Evolutionary conservation across 2,113 vertebrate genomes (phyloP).

Genomic region (Sterrhoptilus dennistouni): DNA sequence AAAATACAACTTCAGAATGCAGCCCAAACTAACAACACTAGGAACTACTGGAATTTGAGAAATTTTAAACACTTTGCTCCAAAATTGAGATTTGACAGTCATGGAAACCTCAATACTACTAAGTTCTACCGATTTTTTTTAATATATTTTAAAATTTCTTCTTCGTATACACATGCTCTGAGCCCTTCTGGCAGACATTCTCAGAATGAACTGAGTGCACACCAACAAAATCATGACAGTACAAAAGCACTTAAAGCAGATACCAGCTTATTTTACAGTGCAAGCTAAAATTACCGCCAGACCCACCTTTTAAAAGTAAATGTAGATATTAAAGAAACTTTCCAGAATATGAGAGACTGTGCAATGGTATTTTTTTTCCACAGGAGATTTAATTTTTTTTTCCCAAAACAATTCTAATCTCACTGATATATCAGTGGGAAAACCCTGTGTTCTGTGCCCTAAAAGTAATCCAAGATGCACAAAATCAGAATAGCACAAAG

Average conservation of each 20-base stretch:
- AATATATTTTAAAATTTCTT: not conserved
- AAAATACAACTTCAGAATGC: not conserved
- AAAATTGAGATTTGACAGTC: not conserved
- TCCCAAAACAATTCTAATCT: not conserved
- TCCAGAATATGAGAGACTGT: not conserved
- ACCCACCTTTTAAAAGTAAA: not conserved
- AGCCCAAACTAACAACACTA: not conserved
- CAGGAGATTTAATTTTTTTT: not conserved
- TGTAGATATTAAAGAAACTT: not conserved
- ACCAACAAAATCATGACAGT: not conserved
- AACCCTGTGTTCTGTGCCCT: not conserved
- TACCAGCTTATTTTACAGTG: not conserved
- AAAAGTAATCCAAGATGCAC: not conserved
- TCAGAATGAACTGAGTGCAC: not conserved
- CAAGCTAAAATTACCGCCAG: not conserved
- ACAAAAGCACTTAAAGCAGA: not conserved
- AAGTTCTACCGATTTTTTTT: not conserved
- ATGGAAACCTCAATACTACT: not conserved
- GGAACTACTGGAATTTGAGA: not conserved
- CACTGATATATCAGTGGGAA: not conserved
- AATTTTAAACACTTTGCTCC: not conserved
- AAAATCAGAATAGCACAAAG: not conserved
- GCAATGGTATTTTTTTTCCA: not conserved
- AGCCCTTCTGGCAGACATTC: not conserved
- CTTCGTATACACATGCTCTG: not conserved